Evolutionary conservation across 1,140 invertebrate genomes (phyloP), one percentile per base, ranked within the genome.

Genomic region (Aphidius ervi): DNA sequence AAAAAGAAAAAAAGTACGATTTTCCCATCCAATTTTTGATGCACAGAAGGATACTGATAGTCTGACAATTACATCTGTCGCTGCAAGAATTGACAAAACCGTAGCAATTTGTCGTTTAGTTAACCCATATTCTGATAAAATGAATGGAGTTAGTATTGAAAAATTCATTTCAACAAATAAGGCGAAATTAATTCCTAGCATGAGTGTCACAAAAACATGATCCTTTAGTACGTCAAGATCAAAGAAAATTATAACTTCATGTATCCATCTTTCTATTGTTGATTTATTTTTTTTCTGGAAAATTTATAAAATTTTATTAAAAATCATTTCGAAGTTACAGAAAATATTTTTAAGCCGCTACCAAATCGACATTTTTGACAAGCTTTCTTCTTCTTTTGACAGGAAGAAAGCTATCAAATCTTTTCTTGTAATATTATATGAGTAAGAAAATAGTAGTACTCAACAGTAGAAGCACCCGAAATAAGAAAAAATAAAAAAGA

Each of bases 91-190:
- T 5, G 86, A 87, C 80, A 87, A 84, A 47, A 83, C 82, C 4
- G 81, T 74, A 0, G 86, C 85, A 1, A 85, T 82, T 74, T 87
- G 79, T 4, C 71, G 55, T 31, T 82, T 86, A 1, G 71, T 66
- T 59, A 86, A 80, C 1, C 82, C 81, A 63, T 82, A 85, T 63
- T 88, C 87, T 3, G 73, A 76, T 42, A 89, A 69, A 55, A 89
- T 86, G 52, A 89, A 87, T 4, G 87, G 86, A 3, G 85, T 87
- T 40, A 89, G 71, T 5, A 88, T 76, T 1, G 87, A 85, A 71
- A 89, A 89, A 70, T 88, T 88, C 2, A 88, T 69, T 73, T 89
- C 88, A 5, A 83, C 84, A 62, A 88, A 87, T 65, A 85, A 83
- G 3, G 86, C 86, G 7, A 88, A 74, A 3, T 85, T 87, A 58